Conservation (phyloP, 2,797 vertebrate species). For the Halcyon chelicuti region DNA sequence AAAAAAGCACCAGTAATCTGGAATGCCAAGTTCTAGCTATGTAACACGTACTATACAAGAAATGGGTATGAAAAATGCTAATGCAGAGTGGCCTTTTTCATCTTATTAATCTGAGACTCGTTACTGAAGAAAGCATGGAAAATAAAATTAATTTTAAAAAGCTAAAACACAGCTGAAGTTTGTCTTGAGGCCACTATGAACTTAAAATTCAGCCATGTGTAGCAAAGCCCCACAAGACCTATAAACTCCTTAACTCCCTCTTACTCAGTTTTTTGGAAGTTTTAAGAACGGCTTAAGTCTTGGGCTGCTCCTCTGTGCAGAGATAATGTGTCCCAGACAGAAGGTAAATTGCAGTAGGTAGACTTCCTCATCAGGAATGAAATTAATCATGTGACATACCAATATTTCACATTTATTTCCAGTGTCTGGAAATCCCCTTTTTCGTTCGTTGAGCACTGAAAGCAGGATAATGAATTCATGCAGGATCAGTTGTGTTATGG, state of each 20-base stretch:
- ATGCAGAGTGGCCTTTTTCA: background rate
- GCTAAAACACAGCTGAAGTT: conserved; percentile 27
- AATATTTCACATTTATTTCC: conserved; percentile 28
- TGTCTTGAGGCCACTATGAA: background rate
- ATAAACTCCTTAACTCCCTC: conserved; percentile 59
- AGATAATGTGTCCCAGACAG: conserved; percentile 44
- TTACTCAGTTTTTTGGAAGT: conserved; percentile 56
- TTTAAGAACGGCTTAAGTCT: conserved; percentile 49
- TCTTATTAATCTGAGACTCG: background rate
- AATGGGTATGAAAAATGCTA: background rate
- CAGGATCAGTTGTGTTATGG: background rate
- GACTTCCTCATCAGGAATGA: conserved; percentile 9
- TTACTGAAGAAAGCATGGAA: background rate
- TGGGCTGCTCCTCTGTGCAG: conserved; percentile 5
- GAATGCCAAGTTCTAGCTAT: background rate
- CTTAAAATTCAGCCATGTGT: conserved; percentile 31
- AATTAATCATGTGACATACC: background rate
- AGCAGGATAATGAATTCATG: background rate
- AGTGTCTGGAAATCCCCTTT: background rate
- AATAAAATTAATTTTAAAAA: background rate
- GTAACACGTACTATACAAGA: background rate
- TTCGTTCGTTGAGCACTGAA: background rate
- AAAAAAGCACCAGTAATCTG: background rate
- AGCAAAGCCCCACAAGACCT: conserved; percentile 33
- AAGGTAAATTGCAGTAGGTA: conserved; percentile 27